Evolutionary conservation across 2,113 vertebrate genomes (phyloP).

Genomic region (Laterallus jamaicensis): DNA sequence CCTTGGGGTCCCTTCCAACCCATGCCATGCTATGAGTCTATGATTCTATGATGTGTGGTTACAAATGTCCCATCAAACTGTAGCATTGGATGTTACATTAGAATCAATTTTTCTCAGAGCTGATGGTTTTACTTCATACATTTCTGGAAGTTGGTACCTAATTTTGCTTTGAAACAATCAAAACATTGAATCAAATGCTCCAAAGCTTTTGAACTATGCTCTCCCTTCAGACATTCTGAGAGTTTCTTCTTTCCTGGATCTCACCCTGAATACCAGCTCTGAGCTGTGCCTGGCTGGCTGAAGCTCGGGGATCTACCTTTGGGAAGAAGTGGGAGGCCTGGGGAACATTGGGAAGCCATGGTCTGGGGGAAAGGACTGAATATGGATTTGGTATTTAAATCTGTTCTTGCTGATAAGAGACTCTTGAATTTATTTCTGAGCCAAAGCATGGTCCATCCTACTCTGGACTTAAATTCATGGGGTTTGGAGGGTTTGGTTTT

Average conservation of each 20-base stretch:
- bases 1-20: no score
- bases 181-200: neutral
- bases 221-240: neutral
- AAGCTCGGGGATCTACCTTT: neutral
- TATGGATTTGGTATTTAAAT: neutral
- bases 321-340: neutral
- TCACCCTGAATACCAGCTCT: neutral
- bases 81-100: accelerated
- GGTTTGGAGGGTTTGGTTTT: neutral
- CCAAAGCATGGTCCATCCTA: neutral
- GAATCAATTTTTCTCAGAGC: neutral
- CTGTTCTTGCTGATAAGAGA: neutral
- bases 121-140: neutral
- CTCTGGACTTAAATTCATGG: neutral
- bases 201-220: neutral
- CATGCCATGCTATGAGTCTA: no score
- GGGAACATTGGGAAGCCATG: neutral
- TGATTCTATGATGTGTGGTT: neutral
- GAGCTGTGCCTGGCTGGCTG: neutral
- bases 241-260: neutral
- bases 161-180: neutral
- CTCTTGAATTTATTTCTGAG: neutral
- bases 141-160: neutral
- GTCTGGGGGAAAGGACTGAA: neutral
- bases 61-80: neutral